Evolutionary conservation across 2,797 vertebrate genomes (phyloP).

Genomic region (Phrynocephalus guinanensis): DNA sequence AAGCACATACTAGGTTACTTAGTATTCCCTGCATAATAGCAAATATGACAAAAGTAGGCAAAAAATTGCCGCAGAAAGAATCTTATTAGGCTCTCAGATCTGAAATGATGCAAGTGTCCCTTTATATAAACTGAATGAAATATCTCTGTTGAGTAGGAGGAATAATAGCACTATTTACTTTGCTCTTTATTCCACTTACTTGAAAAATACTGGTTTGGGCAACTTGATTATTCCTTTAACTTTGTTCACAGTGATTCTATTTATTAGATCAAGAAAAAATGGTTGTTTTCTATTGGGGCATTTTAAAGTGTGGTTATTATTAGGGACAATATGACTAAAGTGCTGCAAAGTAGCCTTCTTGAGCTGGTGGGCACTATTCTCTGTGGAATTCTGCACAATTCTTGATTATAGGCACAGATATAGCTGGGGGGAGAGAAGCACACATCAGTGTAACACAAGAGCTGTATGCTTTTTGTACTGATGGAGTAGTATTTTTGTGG

Average conservation of each 20-base stretch:
- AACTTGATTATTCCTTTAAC: conserved; percentile 40
- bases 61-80: conserved; percentile 34
- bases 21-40: conserved; percentile 56
- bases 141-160: background rate
- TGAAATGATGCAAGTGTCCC: conserved; percentile 41
- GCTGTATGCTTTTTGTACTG: background rate
- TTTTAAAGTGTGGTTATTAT: background rate
- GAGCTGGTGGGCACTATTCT: background rate
- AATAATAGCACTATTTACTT: conserved; percentile 43
- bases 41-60: conserved; percentile 57
- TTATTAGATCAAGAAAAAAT: conserved; percentile 52
- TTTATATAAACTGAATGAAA: conserved; percentile 43
- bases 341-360: background rate
- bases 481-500: background rate
- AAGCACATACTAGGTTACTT: conserved; percentile 71
- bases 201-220: conserved; percentile 51
- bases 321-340: background rate
- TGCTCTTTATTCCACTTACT: conserved; percentile 16
- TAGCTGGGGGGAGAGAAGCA: background rate
- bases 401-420: background rate
- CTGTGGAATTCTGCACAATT: background rate
- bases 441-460: background rate
- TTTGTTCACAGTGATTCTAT: conserved; percentile 43
- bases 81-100: conserved; percentile 47
- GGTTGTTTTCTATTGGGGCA: conserved; percentile 39